These are phyloP conservation scores for Ictidomys tridecemlineatus DNA, from an alignment of 2,113 vertebrate genomes.

Conservation along the genomic window DNA sequence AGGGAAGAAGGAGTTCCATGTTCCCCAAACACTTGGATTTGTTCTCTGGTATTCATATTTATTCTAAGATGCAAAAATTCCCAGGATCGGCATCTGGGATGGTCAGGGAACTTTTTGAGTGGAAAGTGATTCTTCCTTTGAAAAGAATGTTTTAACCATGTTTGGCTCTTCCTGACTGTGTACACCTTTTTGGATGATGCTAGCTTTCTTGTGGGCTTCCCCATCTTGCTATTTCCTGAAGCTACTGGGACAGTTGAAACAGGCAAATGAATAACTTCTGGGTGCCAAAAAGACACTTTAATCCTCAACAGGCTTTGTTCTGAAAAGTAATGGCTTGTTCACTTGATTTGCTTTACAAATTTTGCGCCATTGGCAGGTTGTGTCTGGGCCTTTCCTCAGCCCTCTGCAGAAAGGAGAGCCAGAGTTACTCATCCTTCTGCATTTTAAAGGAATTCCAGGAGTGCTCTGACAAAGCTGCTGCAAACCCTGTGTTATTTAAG, in stretches of 20 bases:
- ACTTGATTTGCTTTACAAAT: conserved; percentile 74
- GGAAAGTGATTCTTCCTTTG: not conserved
- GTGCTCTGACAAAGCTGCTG: conserved; percentile 44
- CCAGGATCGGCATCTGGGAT: not conserved
- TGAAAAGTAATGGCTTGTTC: conserved; percentile 70
- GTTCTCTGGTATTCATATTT: not conserved
- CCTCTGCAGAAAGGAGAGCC: conserved; percentile 52
- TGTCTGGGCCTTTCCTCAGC: conserved; percentile 67
- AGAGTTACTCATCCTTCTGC: conserved; percentile 17
- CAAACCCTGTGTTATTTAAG: conserved; percentile 28
- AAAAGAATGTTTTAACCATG: conserved; percentile 20
- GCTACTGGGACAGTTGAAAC: conserved; percentile 32
- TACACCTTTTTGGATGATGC: not conserved
- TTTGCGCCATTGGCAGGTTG: conserved; percentile 66
- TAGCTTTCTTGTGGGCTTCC: not conserved
- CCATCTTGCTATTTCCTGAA: conserved; percentile 77
- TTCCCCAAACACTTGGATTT: not conserved
- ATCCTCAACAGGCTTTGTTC: conserved; percentile 74
- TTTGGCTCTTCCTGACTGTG: not conserved
- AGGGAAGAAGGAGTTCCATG: not conserved
- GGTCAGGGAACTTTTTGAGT: not conserved
- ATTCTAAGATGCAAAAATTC: not conserved
- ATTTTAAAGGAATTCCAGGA: conserved; percentile 57
- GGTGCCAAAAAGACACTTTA: conserved; percentile 20
- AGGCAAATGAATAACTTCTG: not conserved